Percentiles rank a stretch among this genome's conserved stretches.
phyloP scores from a whole-genome alignment of 2,888 invertebrate genomes.

The Celastrina argiolus region DNA sequence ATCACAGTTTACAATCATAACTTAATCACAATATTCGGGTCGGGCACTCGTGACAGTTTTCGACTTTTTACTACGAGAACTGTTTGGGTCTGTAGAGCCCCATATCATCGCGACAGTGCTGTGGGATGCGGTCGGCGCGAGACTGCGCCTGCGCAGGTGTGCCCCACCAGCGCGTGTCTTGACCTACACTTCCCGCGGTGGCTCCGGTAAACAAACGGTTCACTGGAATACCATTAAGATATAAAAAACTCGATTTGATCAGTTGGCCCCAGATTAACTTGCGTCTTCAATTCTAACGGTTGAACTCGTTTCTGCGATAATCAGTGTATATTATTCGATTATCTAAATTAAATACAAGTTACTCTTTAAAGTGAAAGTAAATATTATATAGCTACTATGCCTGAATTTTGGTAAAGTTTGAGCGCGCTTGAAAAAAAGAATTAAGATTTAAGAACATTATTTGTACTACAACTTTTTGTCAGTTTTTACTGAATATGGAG shows the following conservation, averaged over 20 bases:
- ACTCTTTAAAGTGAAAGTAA: background rate
- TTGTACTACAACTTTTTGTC: background rate
- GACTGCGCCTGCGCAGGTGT: slow-evolving; percentile 49
- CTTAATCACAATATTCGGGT: slow-evolving; percentile 54
- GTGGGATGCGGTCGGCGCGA: slow-evolving; percentile 56
- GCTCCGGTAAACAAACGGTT: slow-evolving; percentile 74
- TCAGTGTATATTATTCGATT: slow-evolving; percentile 5
- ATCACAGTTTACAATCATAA: slow-evolving; percentile 58
- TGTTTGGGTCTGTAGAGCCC: slow-evolving; percentile 44
- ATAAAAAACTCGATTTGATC: slow-evolving; percentile 46
- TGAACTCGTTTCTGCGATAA: slow-evolving; percentile 22
- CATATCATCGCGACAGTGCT: slow-evolving; percentile 54
- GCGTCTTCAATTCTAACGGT: slow-evolving; percentile 52
- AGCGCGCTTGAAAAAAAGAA: background rate
- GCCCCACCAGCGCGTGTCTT: slow-evolving; percentile 55
- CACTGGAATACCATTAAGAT: slow-evolving; percentile 65
- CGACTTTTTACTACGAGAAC: slow-evolving; percentile 32
- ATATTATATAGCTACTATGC: background rate
- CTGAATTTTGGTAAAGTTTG: background rate
- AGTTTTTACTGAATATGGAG: background rate
- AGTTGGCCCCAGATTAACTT: slow-evolving; percentile 38
- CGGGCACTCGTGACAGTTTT: slow-evolving; percentile 47
- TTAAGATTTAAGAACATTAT: background rate
- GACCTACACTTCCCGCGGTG: slow-evolving; percentile 68
- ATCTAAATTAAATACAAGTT: background rate